Evolutionary conservation across 92 coral and sea anemone genomes (phyloP), one percentile per base, ranked within the genome.

Genomic region (Metridium senile): DNA sequence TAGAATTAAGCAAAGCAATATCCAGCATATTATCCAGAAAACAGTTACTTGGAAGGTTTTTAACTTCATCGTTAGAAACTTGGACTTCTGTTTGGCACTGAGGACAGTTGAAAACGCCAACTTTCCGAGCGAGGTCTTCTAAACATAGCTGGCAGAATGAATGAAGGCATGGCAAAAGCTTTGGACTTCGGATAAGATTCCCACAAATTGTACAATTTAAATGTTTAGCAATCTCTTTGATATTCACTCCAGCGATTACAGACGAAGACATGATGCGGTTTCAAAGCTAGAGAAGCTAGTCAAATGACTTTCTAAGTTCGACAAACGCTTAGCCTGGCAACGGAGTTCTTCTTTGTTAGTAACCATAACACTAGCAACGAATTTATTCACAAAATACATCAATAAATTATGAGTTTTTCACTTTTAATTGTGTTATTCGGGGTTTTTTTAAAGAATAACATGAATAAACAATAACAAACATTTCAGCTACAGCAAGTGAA

Each of bases 151-250:
- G 90, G 70, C 99, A 95, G 71, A 84, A 95, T 1, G 99, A 92
- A 68, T 95, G 99, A 33, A 95, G 90, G 46, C 99, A 95, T 0
- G 97, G 97, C 31, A 95, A 71, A 1, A 95, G 91, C 39, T 85
- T 93, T 10, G 99, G 99, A 21, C 71, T 85, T 52, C 94, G 94
- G 68, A 95, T 89, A 58, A 95, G 72, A 28, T 89, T 89, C 26
- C 74, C 77, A 54, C 99, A 95, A 43, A 79, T 77, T 27, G 79
- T 53, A 52, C 99, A 95, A 52, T 82, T 90, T 68, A 93, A 66
- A 75, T 92, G 93, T 33, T 82, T 88, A 33, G 97, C 75, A 6
- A 92, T 88, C 39, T 89, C 93, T 56, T 92, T 84, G 19, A 89
- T 83, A 58, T 89, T 83, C 26, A 88, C 91, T 33, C 97, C 97